These are phyloP conservation scores for Trochalopteron elliotii DNA, from an alignment of 2,113 vertebrate species.

Conservation along the genomic window DNA sequence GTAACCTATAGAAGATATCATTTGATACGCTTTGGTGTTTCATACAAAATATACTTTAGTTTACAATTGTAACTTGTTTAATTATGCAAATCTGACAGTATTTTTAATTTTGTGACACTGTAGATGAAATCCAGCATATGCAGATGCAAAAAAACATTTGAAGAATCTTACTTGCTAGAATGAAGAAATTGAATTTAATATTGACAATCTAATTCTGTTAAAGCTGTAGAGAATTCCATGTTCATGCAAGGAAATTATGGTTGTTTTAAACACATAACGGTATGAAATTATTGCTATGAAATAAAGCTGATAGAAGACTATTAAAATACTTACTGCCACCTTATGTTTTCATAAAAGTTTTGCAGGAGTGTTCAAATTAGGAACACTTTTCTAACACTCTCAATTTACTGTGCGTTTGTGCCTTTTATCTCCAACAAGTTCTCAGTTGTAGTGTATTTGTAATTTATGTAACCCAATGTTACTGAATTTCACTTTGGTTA, in stretches of 20 bases:
- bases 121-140: background rate
- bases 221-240: background rate
- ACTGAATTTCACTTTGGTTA: background rate
- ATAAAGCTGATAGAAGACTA: background rate
- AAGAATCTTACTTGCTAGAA: background rate
- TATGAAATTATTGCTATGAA: background rate
- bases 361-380: background rate
- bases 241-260: background rate
- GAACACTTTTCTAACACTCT: background rate
- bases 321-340: background rate
- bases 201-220: background rate
- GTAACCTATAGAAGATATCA: background rate
- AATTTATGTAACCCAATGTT: background rate
- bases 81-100: background rate
- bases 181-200: background rate
- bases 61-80: background rate
- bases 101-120: background rate
- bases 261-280: background rate
- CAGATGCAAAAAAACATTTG: background rate
- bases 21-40: background rate
- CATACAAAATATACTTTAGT: background rate
- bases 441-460: background rate
- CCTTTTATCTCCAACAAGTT: background rate
- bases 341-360: conserved; percentile 3
- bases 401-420: background rate